Base-by-base conservation (phyloP, 2,113 vertebrate genomes). In the Calypte anna region DNA sequence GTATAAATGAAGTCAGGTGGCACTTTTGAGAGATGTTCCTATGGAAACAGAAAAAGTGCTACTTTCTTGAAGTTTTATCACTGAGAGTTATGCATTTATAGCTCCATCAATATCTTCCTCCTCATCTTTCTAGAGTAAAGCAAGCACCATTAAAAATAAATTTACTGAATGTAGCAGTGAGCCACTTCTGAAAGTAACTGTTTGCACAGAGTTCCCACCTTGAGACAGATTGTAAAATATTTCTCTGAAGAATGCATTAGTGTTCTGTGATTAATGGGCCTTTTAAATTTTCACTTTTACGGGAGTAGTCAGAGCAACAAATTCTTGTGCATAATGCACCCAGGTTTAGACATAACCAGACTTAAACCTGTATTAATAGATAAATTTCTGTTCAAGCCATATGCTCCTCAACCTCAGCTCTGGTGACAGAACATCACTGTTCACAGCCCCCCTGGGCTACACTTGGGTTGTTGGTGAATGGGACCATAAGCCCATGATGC, bases 81-180 rank as follows among this genome's bases (percentile, higher is more conserved):
- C 63, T 50, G 43, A 17, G 43, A 93, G 43, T 84, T 82, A 76
- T 12, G 30, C 40, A 44, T 88, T 88, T 88, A 33, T 82, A 40
- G 38, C 70, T 75, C 54, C 28, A 75, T 38, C 13, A 2, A 9
- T 57, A 64, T 80, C 27, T 90, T 25, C n/a, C 10, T 73, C 63
- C 36, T 76, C 64, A 58, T 82, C 67, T 77, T 66, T 58, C 67
- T 73, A 40, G 13, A 85, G 48, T 62, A 94, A 95, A 88, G 68
- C 44, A 89, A 94, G 84, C n/a, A 61, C 61, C 50, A 82, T 91
- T 95, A 91, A 93, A 93, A 94, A 87, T 8, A 91, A 79, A 93
- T 95, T 93, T 93, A 79, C 58, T 24, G 87, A 89, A 79, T 61
- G 21, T 85, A 73, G 40, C 53, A 40, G 90, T 25, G 58, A 89